These are phyloP conservation scores for Anhinga rufa DNA, from an alignment of 2,113 vertebrate genomes.

Conservation along the genomic window DNA sequence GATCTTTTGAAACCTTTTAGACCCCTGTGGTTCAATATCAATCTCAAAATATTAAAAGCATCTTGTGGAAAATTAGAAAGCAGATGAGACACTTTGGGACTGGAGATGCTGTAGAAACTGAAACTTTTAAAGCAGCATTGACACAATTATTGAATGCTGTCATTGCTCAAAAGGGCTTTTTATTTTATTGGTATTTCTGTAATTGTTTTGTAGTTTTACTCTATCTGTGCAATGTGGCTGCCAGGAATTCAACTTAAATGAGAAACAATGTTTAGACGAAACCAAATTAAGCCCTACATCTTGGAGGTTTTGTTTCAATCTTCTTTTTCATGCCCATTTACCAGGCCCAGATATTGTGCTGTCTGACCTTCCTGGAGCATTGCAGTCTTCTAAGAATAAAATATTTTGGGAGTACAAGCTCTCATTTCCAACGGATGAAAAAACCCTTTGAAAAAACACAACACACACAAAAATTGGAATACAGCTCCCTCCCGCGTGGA, in stretches of 20 bases:
- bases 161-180: conserved; percentile 44
- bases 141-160: conserved; percentile 56
- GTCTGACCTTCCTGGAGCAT: background rate
- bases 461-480: background rate
- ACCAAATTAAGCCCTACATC: background rate
- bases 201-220: conserved; percentile 19
- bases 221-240: background rate
- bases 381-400: background rate
- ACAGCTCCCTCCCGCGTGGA: background rate
- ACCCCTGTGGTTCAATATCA: conserved; percentile 74
- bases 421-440: background rate
- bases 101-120: conserved; percentile 54
- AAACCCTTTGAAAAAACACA: background rate
- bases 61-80: conserved; percentile 78
- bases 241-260: background rate
- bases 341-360: background rate
- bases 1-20: conserved; percentile 71
- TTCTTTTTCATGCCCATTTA: background rate
- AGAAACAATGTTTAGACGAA: background rate
- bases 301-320: background rate
- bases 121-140: conserved; percentile 66
- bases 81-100: conserved; percentile 72
- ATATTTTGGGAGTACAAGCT: background rate
- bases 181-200: conserved; percentile 46
- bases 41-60: conserved; percentile 78